phyloP scores from a whole-genome alignment of 2,113 vertebrate species.

The Halcyon malimbica region DNA sequence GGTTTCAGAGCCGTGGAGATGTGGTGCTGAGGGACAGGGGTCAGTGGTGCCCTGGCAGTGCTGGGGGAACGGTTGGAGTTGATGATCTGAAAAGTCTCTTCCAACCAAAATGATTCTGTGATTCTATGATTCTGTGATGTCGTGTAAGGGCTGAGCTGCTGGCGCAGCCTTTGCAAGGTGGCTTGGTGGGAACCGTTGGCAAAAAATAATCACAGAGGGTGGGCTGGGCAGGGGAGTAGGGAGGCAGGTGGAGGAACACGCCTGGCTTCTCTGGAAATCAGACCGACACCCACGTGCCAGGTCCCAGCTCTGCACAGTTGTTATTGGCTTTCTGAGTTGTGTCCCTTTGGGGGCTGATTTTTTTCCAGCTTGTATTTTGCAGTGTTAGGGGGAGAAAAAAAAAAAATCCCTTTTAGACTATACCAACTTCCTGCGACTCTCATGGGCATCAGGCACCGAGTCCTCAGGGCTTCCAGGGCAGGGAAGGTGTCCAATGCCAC shows the following conservation, averaged over 20 bases:
- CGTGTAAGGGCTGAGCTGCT: background rate
- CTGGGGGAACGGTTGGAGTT: background rate
- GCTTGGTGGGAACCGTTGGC: background rate
- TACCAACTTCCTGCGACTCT: background rate
- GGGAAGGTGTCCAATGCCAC: background rate
- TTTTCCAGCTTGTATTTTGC: background rate
- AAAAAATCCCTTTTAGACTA: background rate
- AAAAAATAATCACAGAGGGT: background rate
- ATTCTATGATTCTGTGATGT: background rate
- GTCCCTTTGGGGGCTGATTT: background rate
- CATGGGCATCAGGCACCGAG: background rate
- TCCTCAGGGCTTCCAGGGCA: rapidly evolving
- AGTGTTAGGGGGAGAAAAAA: background rate
- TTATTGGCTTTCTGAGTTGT: background rate
- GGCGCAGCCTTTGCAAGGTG: background rate
- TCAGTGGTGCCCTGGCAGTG: background rate
- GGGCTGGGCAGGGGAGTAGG: background rate
- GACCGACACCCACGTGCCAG: rapidly evolving
- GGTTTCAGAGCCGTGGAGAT: too few species aligned
- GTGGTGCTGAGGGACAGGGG: background rate
- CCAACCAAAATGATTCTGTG: background rate
- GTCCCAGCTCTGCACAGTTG: background rate
- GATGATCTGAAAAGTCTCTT: background rate
- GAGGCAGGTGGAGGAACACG: background rate
- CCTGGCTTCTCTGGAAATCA: background rate